Base-by-base conservation (phyloP, 2,797 vertebrate species). In the Chloroceryle amazona region DNA sequence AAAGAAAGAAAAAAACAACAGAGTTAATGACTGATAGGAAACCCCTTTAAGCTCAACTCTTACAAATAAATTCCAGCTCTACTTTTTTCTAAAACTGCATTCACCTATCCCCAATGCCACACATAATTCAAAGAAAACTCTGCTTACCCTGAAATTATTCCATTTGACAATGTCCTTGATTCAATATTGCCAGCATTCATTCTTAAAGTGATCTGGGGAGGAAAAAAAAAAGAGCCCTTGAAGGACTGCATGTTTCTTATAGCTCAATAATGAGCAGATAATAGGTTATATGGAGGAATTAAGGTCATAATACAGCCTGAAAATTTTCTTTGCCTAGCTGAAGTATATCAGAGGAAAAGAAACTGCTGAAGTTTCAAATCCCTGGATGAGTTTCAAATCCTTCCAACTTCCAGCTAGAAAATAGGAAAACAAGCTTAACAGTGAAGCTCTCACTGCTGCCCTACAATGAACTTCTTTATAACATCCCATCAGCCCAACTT, bases 291-390 rank as follows among this genome's bases (percentile, higher is more conserved):
- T n/a, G 33, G 70, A 88, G 29, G 85, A 92, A 95, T 95, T 97
- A 95, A 94, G 87, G 76, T 86, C 85, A 91, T 91, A 96, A 95
- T 81, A 75, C 67, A 95, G 87, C 70, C 86, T 90, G 55, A 93
- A 95, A 90, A 22, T 84, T 73, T 79, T 92, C 76, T 91, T 93
- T 86, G 70, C 91, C 58, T 67, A 21, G 20, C 29, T 93, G 35
- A 87, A 91, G 31, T n/a, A 47, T 79, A 91, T 88, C 66, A 84
- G 84, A 94, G 55, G 51, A 79, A 89, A 33, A 93, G 63, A 96
- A 95, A 95, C 28, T 94, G 91, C 94, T 96, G 90, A 93, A 92
- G 58, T 94, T 96, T 95, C 87, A 96, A 87, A 96, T 96, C 89
- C 65, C 65, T 88, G 73, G 87, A 96, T 95, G 58, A 95, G 22